Conservation (phyloP, 2,113 vertebrate species). For the Sander vitreus region DNA sequence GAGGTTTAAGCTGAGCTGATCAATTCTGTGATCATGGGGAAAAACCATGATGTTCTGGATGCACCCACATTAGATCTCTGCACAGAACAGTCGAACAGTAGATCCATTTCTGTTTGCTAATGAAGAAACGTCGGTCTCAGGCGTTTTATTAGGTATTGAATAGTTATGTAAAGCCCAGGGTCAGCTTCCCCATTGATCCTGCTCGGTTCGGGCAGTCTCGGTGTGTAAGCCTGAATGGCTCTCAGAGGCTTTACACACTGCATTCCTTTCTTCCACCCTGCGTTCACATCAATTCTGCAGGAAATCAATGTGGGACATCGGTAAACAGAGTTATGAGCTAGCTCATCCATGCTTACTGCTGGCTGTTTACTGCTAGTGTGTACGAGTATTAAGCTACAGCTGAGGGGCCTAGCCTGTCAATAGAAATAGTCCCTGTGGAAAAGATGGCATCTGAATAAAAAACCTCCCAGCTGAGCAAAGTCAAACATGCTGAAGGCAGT, state of each 20-base stretch:
- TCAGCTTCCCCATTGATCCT: conserved; percentile 42
- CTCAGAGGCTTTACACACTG: conserved; percentile 30
- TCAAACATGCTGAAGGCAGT: conserved; percentile 25
- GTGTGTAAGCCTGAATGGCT: conserved; percentile 26
- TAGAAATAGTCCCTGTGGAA: conserved; percentile 36
- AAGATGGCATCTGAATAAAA: conserved; percentile 44
- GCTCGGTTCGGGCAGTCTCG: conserved; percentile 18
- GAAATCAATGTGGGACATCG: conserved; percentile 66
- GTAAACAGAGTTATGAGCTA: conserved; percentile 67
- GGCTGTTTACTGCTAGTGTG: conserved; percentile 56
- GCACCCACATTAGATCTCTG: conserved; percentile 3
- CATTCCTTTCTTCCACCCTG: conserved; percentile 9
- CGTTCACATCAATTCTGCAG: conserved; percentile 38
- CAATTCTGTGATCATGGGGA: conserved; percentile 17
- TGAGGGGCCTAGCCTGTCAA: conserved; percentile 52
- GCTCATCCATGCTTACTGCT: conserved; percentile 54
- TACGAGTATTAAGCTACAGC: conserved; percentile 47
- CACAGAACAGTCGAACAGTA: neutral
- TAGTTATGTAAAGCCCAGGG: conserved; percentile 12
- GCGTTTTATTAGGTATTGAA: conserved; percentile 37
- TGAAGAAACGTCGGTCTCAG: conserved; percentile 8
- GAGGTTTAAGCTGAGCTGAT: conserved; percentile 16
- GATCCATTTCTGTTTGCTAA: conserved; percentile 16
- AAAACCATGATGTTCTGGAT: conserved; percentile 1
- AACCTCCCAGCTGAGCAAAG: conserved; percentile 26